Percentiles rank a stretch among this genome's conserved stretches.
phyloP scores from a whole-genome alignment of 2,888 invertebrate genomes.

The Trissoscelio sp. region DNA sequence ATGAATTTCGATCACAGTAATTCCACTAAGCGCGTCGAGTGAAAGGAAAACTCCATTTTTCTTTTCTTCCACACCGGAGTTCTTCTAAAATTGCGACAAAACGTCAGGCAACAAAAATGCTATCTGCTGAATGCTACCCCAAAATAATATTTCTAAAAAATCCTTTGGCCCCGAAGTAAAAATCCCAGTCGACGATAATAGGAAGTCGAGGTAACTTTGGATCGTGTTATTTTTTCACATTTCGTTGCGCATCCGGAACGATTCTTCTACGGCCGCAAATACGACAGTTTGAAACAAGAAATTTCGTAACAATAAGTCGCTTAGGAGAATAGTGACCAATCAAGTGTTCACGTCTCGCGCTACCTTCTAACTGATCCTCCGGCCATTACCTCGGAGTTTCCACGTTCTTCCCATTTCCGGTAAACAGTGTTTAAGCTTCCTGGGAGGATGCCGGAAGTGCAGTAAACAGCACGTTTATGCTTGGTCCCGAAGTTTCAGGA shows the following conservation, averaged over 20 bases:
- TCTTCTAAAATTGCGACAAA: constrained; percentile 26
- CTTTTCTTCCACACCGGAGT: constrained; percentile 5
- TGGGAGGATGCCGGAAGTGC: constrained; percentile 67
- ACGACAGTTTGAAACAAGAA: constrained; percentile 36
- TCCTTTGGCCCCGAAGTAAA: constrained; percentile 19
- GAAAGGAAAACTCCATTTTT: constrained; percentile 24
- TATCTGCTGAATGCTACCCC: constrained; percentile 19
- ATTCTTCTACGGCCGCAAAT: constrained; percentile 18
- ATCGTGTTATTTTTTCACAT: constrained; percentile 36
- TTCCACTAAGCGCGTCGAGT: constrained; percentile 16
- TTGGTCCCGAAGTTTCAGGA: constrained; percentile 55
- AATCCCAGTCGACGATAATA: constrained; percentile 7
- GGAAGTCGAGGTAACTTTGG: too few species aligned
- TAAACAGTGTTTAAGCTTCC: constrained; percentile 70
- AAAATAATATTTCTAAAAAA: constrained; percentile 46
- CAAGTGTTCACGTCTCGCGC: constrained; percentile 42
- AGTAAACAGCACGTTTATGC: constrained; percentile 70
- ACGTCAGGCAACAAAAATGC: constrained; percentile 45
- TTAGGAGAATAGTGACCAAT: constrained; percentile 59
- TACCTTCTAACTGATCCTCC: constrained; percentile 57
- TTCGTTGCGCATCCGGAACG: not conserved
- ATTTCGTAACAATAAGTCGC: constrained; percentile 54
- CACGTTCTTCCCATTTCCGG: constrained; percentile 61
- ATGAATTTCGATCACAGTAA: constrained; percentile 24
- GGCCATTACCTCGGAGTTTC: constrained; percentile 57